Percentiles rank a stretch among this genome's conserved stretches.
Evolutionary conservation across 2,797 vertebrate species (phyloP).

Genomic region (Galaxias olidus): DNA sequence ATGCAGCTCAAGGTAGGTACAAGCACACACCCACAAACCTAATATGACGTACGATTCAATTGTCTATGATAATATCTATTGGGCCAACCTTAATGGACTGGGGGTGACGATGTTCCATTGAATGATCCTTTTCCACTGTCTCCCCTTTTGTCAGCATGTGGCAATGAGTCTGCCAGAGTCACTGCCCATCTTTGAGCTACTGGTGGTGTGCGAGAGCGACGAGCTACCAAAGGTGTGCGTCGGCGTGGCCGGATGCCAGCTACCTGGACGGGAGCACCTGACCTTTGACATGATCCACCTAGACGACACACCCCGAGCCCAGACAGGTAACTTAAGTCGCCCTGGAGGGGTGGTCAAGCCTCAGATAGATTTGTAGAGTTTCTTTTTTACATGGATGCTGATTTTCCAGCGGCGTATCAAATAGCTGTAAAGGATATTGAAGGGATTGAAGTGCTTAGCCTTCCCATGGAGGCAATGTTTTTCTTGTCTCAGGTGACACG

Average conservation of each 20-base stretch:
- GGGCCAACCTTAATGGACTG: too few species aligned
- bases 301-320: conserved; percentile 47
- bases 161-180: conserved; percentile 67
- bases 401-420: too few species aligned
- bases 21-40: too few species aligned
- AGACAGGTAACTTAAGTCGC: conserved; percentile 30
- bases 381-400: too few species aligned
- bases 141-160: conserved; percentile 58
- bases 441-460: neutral
- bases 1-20: conserved; percentile 75
- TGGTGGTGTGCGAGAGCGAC: conserved; percentile 72
- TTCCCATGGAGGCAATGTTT: too few species aligned
- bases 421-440: neutral
- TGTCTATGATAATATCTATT: too few species aligned
- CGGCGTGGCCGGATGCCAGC: conserved; percentile 54
- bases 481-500: neutral
- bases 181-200: conserved; percentile 71
- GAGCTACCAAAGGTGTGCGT: conserved; percentile 76
- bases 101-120: too few species aligned
- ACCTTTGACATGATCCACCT: conserved; percentile 70
- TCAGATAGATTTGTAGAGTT: too few species aligned
- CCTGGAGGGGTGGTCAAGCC: neutral
- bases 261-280: conserved; percentile 41
- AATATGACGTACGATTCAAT: too few species aligned
- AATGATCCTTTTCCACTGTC: neutral